Percentiles rank a stretch among this genome's conserved stretches.
phyloP scores from a whole-genome alignment of 2,888 invertebrate genomes.

The Sthenelais limicola region DNA sequence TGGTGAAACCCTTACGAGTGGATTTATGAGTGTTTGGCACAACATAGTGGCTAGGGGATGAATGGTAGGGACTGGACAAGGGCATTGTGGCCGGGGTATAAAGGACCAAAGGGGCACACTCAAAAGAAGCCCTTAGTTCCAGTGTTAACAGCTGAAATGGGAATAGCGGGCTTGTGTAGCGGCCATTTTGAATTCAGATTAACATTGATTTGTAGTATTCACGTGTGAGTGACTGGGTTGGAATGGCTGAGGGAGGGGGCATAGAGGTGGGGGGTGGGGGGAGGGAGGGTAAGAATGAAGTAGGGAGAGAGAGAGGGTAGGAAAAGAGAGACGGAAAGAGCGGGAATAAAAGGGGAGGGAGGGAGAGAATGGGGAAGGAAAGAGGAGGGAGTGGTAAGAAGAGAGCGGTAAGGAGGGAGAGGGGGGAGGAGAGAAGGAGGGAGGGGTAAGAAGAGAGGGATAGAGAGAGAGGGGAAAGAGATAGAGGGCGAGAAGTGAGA shows the following conservation, averaged over 20 bases:
- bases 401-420: background rate
- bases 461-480: constrained; percentile 1
- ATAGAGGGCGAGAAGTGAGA: background rate
- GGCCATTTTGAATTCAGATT: no score
- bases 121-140: no score
- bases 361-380: background rate
- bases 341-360: background rate
- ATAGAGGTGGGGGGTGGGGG: background rate
- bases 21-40: no score
- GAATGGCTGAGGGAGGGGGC: background rate
- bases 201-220: no score
- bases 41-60: no score
- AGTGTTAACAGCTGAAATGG: no score
- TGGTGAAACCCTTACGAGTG: no score
- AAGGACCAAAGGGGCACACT: no score
- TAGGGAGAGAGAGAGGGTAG: background rate
- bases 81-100: no score
- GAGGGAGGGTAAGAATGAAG: background rate
- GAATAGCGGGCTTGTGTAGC: no score
- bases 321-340: background rate
- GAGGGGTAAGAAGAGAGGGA: background rate
- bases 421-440: background rate
- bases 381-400: background rate
- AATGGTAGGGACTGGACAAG: no score
- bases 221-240: background rate